Percentiles rank a stretch among this genome's conserved stretches.
Evolutionary conservation across 2,888 invertebrate genomes (phyloP).

Genomic region (Torymus auratus): DNA sequence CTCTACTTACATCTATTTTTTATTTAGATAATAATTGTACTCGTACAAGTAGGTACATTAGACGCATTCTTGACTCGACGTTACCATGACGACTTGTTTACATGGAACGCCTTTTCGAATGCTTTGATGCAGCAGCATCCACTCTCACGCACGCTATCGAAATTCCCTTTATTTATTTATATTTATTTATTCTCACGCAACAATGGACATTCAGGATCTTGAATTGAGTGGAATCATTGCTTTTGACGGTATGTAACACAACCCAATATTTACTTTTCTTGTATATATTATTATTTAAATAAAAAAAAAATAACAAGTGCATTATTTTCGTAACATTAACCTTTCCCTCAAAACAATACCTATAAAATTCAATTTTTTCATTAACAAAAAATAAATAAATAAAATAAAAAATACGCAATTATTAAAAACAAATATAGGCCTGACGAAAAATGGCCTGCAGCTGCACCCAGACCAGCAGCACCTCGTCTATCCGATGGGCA

Average conservation of each 20-base stretch:
- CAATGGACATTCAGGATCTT: conserved; percentile 80
- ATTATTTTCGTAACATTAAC: too few relatives aligned
- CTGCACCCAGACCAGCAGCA: conserved; percentile 85
- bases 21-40: too few relatives aligned
- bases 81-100: conserved; percentile 49
- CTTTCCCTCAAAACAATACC: background rate
- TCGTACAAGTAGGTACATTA: background rate
- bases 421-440: conserved; percentile 62
- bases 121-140: conserved; percentile 15
- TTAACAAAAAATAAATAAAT: background rate
- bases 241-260: conserved; percentile 83
- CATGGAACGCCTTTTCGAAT: conserved; percentile 53
- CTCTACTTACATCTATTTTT: too few relatives aligned
- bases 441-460: conserved; percentile 80
- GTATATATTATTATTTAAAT: too few relatives aligned
- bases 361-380: background rate
- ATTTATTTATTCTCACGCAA: conserved; percentile 12
- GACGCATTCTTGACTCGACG: conserved; percentile 2
- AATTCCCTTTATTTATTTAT: background rate
- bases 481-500: conserved; percentile 87
- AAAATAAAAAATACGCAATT: conserved; percentile 65
- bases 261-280: background rate
- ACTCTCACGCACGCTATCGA: conserved; percentile 35
- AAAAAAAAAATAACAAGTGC: background rate
- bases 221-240: conserved; percentile 86